Base-by-base conservation (phyloP, 2,888 invertebrate genomes). In the Noctua janthina region DNA sequence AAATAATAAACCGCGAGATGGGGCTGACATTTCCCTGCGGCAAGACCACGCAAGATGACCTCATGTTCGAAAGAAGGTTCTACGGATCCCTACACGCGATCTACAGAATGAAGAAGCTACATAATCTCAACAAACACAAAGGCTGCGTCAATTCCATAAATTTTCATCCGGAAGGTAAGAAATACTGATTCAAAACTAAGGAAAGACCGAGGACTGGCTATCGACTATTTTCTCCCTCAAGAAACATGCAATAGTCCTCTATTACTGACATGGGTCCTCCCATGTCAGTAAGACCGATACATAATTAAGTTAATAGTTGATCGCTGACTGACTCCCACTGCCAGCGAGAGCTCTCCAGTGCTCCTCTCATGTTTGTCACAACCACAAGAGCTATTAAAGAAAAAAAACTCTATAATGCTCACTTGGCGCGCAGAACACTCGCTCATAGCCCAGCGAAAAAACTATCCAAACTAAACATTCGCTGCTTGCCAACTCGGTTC, bases 111-210 rank as follows among this genome's bases (percentile, higher is more conserved):
- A 98, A 98, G 93, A 97, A 98, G 71, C 97, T 98, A 94, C 98
- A 98, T 90, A 97, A 98, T 91, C 97, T 99, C 90, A 97, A 98
- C 83, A 98, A 98, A 87, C 99, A 99, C 94, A 97, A 96, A 90
- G 99, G 99, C 83, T 99, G 99, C 97, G 99, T 99, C 6, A 99
- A 99, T 96, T 98, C 98, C 82, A 97, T 99, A 78, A 98, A 99
- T 95, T 99, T 99, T 94, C 99, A 99, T 93, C 97, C 98, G 83
- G 96, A 97, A 94, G 98, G 98, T 95, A 46, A 68, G 68, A 13
- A 43, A 67, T 67, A 49, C 39, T 66, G 11, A 15, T 29, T 56
- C 23, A 56, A 56, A 56, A 56, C 56, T 2, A 56, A 23, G 56
- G 62, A 35, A 64, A 64, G 64, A 29, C 35, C 20, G 54, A 23